Percentiles rank a stretch among this genome's conserved stretches.
These are phyloP conservation scores for Belonocnema kinseyi DNA, from an alignment of 1,140 invertebrate genomes.

Conservation along the genomic window DNA sequence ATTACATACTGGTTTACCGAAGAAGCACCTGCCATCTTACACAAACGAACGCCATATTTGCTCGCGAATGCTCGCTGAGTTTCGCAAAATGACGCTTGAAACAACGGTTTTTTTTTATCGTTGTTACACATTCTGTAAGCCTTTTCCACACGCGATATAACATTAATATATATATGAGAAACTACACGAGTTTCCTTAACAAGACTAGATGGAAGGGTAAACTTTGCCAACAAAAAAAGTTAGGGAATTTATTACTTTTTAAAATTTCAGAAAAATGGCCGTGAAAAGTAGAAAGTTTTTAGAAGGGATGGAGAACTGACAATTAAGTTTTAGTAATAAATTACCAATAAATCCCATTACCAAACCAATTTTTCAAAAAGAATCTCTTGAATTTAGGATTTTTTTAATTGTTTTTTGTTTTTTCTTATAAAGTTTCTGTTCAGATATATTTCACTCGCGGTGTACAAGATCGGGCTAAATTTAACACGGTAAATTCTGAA, in stretches of 20 bases:
- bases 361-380: too few relatives aligned
- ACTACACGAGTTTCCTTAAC: constrained; percentile 14
- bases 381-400: too few relatives aligned
- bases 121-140: background rate
- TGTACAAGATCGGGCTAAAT: background rate
- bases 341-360: too few relatives aligned
- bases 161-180: constrained; percentile 11
- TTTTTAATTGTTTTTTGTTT: background rate
- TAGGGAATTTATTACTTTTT: background rate
- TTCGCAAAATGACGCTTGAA: constrained; percentile 20
- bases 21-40: constrained; percentile 27
- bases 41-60: constrained; percentile 23
- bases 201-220: background rate
- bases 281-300: background rate
- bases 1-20: constrained; percentile 26
- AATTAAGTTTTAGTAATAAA: too few relatives aligned
- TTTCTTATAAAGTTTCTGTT: background rate
- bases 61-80: background rate
- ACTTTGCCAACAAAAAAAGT: background rate
- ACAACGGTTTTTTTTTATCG: constrained; percentile 10
- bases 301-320: too few relatives aligned
- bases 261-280: background rate
- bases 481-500: background rate
- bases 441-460: background rate
- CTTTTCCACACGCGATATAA: background rate